Percentiles rank a stretch among this genome's conserved stretches.
phyloP scores from a whole-genome alignment of 2,797 vertebrate species.

The Sarcoramphus papa region DNA sequence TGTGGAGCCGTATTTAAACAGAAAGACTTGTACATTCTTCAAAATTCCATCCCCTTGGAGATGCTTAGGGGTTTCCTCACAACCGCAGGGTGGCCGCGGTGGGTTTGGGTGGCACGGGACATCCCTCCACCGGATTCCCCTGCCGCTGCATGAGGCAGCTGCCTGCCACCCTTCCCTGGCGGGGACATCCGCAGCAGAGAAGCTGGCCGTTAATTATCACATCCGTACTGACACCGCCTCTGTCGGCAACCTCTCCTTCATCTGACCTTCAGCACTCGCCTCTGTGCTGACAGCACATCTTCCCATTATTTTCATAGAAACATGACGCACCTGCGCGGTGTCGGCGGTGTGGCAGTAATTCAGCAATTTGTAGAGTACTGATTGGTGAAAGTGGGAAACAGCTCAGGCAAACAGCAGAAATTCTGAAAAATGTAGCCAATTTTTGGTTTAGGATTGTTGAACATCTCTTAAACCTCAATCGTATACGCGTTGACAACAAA shows the following conservation, averaged over 20 bases:
- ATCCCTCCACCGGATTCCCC: neutral
- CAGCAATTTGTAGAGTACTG: neutral
- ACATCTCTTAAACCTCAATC: neutral
- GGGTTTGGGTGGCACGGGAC: neutral
- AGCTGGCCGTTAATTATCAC: neutral
- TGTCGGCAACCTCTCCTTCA: neutral
- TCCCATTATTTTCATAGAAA: neutral
- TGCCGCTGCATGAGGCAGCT: too few relatives aligned
- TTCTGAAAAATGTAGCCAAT: neutral
- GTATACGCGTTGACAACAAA: rapidly evolving
- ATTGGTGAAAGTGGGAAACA: neutral
- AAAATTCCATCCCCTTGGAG: neutral
- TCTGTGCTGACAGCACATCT: neutral
- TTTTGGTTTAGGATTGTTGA: neutral
- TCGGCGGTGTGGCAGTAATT: rapidly evolving
- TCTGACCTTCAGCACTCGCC: neutral
- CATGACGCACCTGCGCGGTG: rapidly evolving
- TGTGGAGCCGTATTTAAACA: neutral
- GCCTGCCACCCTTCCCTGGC: rapidly evolving
- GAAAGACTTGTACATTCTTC: neutral
- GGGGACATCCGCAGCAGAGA: neutral
- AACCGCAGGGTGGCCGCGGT: neutral
- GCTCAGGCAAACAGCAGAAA: neutral
- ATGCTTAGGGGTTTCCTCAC: neutral
- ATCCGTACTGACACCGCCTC: rapidly evolving